A percentile compares a stretch with the other conserved stretches of the same genome.
phyloP scores from a whole-genome alignment of 2,888 invertebrate genomes.

The Stramonita haemastoma region DNA sequence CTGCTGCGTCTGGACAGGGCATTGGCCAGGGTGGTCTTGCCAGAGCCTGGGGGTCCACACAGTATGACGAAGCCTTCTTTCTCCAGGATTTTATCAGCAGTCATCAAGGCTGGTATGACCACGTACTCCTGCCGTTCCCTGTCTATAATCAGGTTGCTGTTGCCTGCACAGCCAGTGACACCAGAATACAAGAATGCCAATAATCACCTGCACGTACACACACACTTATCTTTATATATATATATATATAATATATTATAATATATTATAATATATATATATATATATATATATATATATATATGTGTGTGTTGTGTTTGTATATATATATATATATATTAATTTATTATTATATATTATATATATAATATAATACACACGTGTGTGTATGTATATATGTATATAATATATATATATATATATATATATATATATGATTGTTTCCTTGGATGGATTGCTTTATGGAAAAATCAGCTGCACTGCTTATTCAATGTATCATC shows the following conservation, averaged over 20 bases:
- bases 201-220: neutral
- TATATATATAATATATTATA: too few relatives aligned
- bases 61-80: neutral
- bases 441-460: too few relatives aligned
- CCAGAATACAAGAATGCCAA: neutral
- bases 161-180: neutral
- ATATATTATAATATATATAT: neutral
- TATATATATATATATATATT: too few relatives aligned
- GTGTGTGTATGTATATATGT: too few relatives aligned
- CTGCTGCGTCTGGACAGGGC: slow-evolving; percentile 17
- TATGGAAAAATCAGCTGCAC: too few relatives aligned
- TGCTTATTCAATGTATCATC: too few relatives aligned
- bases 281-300: neutral
- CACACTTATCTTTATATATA: too few relatives aligned
- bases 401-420: too few relatives aligned
- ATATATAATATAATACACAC: too few relatives aligned
- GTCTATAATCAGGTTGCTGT: slow-evolving; percentile 4
- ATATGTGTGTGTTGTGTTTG: too few relatives aligned
- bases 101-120: neutral
- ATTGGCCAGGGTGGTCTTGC: slow-evolving; percentile 32
- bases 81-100: neutral
- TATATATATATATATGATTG: too few relatives aligned
- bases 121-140: neutral
- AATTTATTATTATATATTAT: too few relatives aligned
- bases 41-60: slow-evolving; percentile 25